Percentiles rank a stretch among this genome's conserved stretches.
phyloP scores from a whole-genome alignment of 2,888 invertebrate species.

The Heteromyza rotundicornis region DNA sequence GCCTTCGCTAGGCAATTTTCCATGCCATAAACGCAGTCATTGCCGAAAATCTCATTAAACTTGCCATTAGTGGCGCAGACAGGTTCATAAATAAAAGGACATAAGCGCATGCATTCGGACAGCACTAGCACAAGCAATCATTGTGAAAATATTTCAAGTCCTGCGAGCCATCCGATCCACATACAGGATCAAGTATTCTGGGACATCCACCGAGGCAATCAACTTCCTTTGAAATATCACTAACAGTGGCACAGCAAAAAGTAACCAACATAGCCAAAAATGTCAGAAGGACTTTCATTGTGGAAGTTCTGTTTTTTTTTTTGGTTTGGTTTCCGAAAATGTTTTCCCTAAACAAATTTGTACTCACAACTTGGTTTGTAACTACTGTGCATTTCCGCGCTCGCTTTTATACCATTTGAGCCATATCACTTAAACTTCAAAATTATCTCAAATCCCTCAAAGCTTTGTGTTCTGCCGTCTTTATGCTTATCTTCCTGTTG shows the following conservation, averaged over 20 bases:
- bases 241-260: background rate
- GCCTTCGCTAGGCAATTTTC: slow-evolving; percentile 42
- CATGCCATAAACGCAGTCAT: slow-evolving; percentile 40
- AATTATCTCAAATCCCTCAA: background rate
- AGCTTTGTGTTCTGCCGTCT: background rate
- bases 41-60: slow-evolving; percentile 38
- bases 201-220: slow-evolving; percentile 36
- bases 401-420: too few relatives aligned
- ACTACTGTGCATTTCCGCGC: too few relatives aligned
- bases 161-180: slow-evolving; percentile 36
- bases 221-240: background rate
- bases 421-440: too few relatives aligned
- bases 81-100: slow-evolving; percentile 43
- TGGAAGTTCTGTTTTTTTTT: background rate
- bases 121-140: slow-evolving; percentile 38
- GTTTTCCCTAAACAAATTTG: background rate
- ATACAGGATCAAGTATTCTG: slow-evolving; percentile 39
- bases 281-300: background rate
- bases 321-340: background rate
- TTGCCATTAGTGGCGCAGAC: slow-evolving; percentile 40
- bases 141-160: slow-evolving; percentile 41
- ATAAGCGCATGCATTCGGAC: slow-evolving; percentile 38
- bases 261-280: background rate
- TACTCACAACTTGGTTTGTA: background rate
- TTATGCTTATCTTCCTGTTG: too few relatives aligned